Evolutionary conservation across 2,888 invertebrate species (phyloP).

Genomic region (Ephialtes manifestator): DNA sequence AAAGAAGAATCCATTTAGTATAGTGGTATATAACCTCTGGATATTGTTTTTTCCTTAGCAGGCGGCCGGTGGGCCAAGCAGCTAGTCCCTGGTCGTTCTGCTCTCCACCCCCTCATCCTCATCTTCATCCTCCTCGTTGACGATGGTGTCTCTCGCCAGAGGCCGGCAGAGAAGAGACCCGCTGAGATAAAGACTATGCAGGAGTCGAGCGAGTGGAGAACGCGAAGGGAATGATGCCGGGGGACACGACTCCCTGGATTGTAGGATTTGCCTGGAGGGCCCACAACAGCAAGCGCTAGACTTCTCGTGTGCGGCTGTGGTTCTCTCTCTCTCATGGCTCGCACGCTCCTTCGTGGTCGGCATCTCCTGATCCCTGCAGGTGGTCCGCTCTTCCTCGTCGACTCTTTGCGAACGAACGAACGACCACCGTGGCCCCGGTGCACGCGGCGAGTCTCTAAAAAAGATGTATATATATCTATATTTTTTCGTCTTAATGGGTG

Average conservation of each 20-base stretch:
- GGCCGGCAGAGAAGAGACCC: constrained; percentile 25
- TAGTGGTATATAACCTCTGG: constrained; percentile 48
- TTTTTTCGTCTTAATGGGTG: constrained; percentile 58
- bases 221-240: constrained; percentile 49
- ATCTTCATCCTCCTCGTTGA: constrained; percentile 41
- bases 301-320: constrained; percentile 19
- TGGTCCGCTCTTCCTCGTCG: constrained; percentile 52
- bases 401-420: constrained; percentile 34
- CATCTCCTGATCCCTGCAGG: constrained; percentile 66
- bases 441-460: not conserved
- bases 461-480: constrained; percentile 31
- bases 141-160: constrained; percentile 20
- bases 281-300: constrained; percentile 41
- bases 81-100: constrained; percentile 14
- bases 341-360: constrained; percentile 44
- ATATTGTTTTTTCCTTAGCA: constrained; percentile 63
- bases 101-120: constrained; percentile 32
- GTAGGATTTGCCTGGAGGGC: constrained; percentile 65
- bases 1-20: constrained; percentile 64
- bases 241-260: constrained; percentile 45
- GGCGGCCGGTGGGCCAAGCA: constrained; percentile 12
- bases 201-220: constrained; percentile 44
- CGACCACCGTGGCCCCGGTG: constrained; percentile 11
- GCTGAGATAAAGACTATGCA: constrained; percentile 59
- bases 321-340: constrained; percentile 29